phyloP scores from a whole-genome alignment of 2,113 vertebrate species.

The Phaetusa simplex region DNA sequence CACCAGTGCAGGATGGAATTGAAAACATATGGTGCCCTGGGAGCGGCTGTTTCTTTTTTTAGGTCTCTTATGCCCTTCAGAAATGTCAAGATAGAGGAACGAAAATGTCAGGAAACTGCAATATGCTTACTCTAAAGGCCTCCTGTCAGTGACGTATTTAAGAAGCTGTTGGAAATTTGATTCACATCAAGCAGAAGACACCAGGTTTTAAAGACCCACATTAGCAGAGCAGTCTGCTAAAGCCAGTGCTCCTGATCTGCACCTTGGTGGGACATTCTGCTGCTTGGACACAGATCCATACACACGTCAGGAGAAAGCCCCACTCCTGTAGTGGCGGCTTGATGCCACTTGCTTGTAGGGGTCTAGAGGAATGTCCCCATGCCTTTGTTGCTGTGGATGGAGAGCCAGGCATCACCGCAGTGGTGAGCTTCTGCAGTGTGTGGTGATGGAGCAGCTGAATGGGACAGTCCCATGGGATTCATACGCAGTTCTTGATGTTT shows the following conservation, averaged over 20 bases:
- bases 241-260: background rate
- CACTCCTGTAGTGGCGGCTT: background rate
- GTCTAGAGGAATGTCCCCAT: background rate
- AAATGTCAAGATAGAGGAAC: conserved; percentile 74
- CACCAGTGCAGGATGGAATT: conserved; percentile 50
- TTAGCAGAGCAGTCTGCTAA: background rate
- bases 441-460: background rate
- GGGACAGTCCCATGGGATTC: background rate
- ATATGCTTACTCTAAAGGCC: conserved; percentile 52
- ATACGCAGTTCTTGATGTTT: background rate
- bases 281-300: background rate
- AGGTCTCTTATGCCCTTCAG: conserved; percentile 71
- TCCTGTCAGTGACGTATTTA: conserved; percentile 51
- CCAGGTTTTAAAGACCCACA: background rate
- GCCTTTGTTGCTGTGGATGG: background rate
- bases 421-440: background rate
- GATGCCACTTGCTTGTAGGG: background rate
- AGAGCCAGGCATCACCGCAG: rapidly evolving
- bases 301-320: background rate
- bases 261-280: background rate
- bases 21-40: conserved; percentile 72
- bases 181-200: background rate
- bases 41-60: conserved; percentile 60
- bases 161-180: conserved; percentile 49
- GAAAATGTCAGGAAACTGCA: conserved; percentile 76